Conservation (phyloP, 2,797 vertebrate genomes). For the Gephyroberyx darwinii region DNA sequence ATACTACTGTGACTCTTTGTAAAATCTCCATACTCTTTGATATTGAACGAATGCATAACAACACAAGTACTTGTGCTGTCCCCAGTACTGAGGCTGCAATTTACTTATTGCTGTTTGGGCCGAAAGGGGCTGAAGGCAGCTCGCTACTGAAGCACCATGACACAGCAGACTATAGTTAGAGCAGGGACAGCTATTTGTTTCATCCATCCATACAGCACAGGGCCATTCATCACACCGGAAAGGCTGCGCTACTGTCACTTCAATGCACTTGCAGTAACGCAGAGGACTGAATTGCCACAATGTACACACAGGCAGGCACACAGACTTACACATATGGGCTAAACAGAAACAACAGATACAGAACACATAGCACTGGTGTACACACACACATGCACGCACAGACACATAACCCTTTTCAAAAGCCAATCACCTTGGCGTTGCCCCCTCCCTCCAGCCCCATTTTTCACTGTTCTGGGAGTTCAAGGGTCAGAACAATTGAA, state of each 20-base stretch:
- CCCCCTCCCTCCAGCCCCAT: slow-evolving; percentile 41
- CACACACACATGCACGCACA: not conserved
- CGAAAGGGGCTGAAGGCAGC: slow-evolving; percentile 30
- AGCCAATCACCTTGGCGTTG: slow-evolving; percentile 50
- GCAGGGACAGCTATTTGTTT: slow-evolving; percentile 57
- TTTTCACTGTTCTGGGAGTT: slow-evolving; percentile 42
- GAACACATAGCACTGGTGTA: not conserved
- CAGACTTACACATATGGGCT: not conserved
- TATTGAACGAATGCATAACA: slow-evolving; percentile 28
- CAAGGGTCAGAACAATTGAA: slow-evolving; percentile 57
- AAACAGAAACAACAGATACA: not conserved
- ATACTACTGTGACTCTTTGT: slow-evolving; percentile 9
- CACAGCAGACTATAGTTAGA: slow-evolving; percentile 37
- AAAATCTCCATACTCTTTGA: slow-evolving; percentile 26
- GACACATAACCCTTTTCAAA: slow-evolving; percentile 14
- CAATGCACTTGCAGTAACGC: slow-evolving; percentile 58
- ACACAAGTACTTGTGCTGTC: slow-evolving; percentile 25
- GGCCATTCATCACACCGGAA: slow-evolving; percentile 65
- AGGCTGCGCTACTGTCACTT: slow-evolving; percentile 42
- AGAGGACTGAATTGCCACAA: slow-evolving; percentile 27
- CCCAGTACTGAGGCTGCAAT: slow-evolving; percentile 16
- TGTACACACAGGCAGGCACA: slow-evolving; percentile 8
- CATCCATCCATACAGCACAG: slow-evolving; percentile 46
- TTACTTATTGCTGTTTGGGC: slow-evolving; percentile 43
- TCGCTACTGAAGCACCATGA: slow-evolving; percentile 41